phyloP scores from a whole-genome alignment of 2,888 invertebrate genomes.

The Dasypolia templi region DNA sequence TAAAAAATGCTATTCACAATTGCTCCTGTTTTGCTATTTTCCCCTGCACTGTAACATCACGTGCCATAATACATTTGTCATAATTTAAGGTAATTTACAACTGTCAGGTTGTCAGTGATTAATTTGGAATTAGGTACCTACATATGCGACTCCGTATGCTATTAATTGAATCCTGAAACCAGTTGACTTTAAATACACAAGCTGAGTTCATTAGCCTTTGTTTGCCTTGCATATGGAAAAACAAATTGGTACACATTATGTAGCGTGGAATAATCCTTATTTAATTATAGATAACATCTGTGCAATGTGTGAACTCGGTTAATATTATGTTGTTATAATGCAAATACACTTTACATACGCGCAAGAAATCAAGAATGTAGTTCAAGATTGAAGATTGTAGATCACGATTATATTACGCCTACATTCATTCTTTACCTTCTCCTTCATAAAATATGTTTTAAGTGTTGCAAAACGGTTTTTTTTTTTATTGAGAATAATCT shows the following conservation, averaged over 20 bases:
- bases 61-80: slow-evolving; percentile 39
- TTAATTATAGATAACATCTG: slow-evolving; percentile 31
- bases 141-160: slow-evolving; percentile 21
- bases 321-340: neutral
- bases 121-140: slow-evolving; percentile 19
- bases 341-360: neutral
- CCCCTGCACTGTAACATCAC: slow-evolving; percentile 15
- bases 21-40: neutral
- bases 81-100: slow-evolving; percentile 37
- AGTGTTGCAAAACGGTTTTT: too few relatives aligned
- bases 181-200: neutral
- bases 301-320: slow-evolving; percentile 5
- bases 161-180: slow-evolving; percentile 12
- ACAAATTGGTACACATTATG: slow-evolving; percentile 18
- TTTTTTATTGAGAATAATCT: too few relatives aligned
- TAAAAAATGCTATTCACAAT: neutral
- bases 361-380: neutral
- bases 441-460: neutral
- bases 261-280: slow-evolving; percentile 1
- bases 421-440: neutral
- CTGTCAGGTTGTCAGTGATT: slow-evolving; percentile 44
- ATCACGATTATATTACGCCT: neutral
- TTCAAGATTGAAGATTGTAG: neutral
- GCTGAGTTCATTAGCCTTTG: slow-evolving; percentile 25
- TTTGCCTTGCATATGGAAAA: slow-evolving; percentile 24